Conservation (phyloP, 2,888 invertebrate genomes). For the Platypus cylindrus region DNA sequence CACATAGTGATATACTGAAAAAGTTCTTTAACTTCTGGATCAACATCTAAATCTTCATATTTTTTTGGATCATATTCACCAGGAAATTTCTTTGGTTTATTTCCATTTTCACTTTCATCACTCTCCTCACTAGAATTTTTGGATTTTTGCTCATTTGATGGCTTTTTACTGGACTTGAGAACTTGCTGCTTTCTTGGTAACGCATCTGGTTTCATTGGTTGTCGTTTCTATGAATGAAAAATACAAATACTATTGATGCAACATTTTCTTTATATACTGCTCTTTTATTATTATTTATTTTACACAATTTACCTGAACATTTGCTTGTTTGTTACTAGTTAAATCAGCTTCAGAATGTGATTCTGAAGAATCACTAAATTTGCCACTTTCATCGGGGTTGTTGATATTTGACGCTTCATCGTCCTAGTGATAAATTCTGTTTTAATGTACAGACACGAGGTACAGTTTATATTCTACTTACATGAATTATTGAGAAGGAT, state of each 20-base stretch:
- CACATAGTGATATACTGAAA: constrained; percentile 87
- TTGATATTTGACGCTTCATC: constrained; percentile 4
- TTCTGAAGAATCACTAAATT: constrained; percentile 11
- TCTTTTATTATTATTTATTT: no score
- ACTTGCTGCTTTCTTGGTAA: constrained; percentile 12
- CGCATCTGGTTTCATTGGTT: constrained; percentile 11
- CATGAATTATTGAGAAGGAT: constrained; percentile 20
- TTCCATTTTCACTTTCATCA: constrained; percentile 28
- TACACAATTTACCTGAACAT: constrained; percentile 1
- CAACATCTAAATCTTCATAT: constrained; percentile 70
- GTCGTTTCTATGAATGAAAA: neutral
- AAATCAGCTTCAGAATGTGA: constrained; percentile 36
- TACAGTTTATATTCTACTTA: constrained; percentile 10
- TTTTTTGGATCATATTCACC: constrained; percentile 70
- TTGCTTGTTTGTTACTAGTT: constrained; percentile 17
- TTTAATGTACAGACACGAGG: neutral
- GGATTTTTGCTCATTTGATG: constrained; percentile 4
- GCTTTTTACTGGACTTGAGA: constrained; percentile 1
- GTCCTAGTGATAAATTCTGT: neutral
- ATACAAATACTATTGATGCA: constrained; percentile 1
- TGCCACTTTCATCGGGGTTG: constrained; percentile 6
- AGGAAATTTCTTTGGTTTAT: constrained; percentile 21
- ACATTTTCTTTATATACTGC: no score
- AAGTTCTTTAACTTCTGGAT: constrained; percentile 77
- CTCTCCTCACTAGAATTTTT: constrained; percentile 22